Percentiles rank a stretch among this genome's conserved stretches.
phyloP scores from a whole-genome alignment of 2,888 invertebrate species.

The Anodontia alba region DNA sequence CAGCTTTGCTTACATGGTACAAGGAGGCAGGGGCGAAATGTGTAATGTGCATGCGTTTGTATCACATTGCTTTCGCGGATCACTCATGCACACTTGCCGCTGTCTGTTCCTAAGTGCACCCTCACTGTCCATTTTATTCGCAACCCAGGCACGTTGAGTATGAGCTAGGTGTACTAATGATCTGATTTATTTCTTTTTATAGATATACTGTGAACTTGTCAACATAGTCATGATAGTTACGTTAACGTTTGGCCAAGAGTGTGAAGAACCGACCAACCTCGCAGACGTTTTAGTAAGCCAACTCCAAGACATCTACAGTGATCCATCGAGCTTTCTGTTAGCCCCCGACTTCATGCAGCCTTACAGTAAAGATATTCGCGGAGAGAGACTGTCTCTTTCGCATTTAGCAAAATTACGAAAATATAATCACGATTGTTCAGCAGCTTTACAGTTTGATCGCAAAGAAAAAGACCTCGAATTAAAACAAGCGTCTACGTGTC shows the following conservation, averaged over 20 bases:
- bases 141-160: too few relatives aligned
- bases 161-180: too few relatives aligned
- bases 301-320: not conserved
- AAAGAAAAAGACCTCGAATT: not conserved
- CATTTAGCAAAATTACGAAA: not conserved
- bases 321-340: not conserved
- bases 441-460: not conserved
- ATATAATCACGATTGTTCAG: not conserved
- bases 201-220: too few relatives aligned
- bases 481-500: not conserved
- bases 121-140: too few relatives aligned
- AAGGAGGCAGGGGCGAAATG: too few relatives aligned
- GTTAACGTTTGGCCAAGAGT: not conserved
- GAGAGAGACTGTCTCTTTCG: not conserved
- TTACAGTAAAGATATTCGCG: not conserved
- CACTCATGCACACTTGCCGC: too few relatives aligned
- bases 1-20: too few relatives aligned
- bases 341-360: not conserved
- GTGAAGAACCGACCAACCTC: not conserved
- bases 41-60: too few relatives aligned
- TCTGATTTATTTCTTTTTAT: too few relatives aligned
- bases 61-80: too few relatives aligned
- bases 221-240: too few relatives aligned
- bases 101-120: too few relatives aligned
- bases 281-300: not conserved